These are phyloP conservation scores for Aphelenchoides avenae DNA, from an alignment of 1,140 invertebrate genomes.

Conservation along the genomic window DNA sequence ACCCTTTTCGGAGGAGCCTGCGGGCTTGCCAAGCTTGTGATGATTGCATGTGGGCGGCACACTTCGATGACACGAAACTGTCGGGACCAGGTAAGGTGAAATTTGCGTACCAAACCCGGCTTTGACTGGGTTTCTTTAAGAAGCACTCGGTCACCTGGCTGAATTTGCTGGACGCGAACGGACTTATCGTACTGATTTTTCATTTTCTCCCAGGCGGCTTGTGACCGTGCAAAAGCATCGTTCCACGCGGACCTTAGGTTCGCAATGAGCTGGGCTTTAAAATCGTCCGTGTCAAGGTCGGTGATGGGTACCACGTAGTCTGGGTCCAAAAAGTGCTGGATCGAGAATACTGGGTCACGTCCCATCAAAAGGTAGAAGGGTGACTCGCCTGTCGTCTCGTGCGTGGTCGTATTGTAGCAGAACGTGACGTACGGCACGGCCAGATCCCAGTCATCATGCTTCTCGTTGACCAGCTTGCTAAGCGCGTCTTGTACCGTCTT, in stretches of 20 bases:
- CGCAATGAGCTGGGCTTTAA: constrained; percentile 9
- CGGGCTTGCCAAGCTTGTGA: constrained; percentile 1
- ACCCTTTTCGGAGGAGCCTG: constrained; percentile 11
- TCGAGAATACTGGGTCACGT: constrained; percentile 3
- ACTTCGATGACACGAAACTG: constrained; percentile 4
- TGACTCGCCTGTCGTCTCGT: constrained; percentile 6
- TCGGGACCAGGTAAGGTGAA: neutral
- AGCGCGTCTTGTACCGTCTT: constrained; percentile 4
- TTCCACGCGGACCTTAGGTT: constrained; percentile 10
- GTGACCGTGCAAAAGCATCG: neutral
- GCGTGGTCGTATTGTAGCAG: constrained; percentile 16
- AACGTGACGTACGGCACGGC: constrained; percentile 1
- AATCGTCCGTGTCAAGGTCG: constrained; percentile 10
- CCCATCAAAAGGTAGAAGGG: constrained; percentile 16
- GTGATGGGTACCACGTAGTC: neutral
- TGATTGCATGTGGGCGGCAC: constrained; percentile 5
- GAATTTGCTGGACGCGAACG: neutral
- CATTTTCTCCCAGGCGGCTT: neutral
- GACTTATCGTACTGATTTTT: constrained; percentile 15
- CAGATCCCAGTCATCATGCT: constrained; percentile 5
- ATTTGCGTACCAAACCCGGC: constrained; percentile 9
- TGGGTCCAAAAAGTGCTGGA: constrained; percentile 3
- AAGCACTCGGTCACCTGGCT: neutral
- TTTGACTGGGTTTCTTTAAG: constrained; percentile 2
- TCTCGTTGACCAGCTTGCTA: constrained; percentile 1